Conservation (phyloP, 1,140 invertebrate genomes). For the Drosophila miranda region DNA sequence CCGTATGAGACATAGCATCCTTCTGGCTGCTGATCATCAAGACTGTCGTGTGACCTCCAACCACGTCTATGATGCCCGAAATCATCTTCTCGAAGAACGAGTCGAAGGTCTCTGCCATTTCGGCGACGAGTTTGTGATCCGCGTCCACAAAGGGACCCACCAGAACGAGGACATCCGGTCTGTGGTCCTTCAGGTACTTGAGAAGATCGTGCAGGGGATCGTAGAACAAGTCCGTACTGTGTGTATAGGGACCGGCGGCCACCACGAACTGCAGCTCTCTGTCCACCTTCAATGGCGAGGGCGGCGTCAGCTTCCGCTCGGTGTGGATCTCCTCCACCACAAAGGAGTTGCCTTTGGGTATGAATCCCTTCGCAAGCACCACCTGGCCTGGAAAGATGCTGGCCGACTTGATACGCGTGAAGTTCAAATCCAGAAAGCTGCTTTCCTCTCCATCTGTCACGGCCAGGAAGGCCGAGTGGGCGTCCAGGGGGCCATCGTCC, state of each 20-base stretch:
- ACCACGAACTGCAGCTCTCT: slow-evolving; percentile 88
- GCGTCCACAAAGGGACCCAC: slow-evolving; percentile 92
- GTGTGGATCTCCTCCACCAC: slow-evolving; percentile 86
- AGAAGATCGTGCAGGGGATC: slow-evolving; percentile 92
- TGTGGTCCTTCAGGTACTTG: slow-evolving; percentile 86
- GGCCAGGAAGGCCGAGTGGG: slow-evolving; percentile 87
- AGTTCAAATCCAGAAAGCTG: slow-evolving; percentile 84
- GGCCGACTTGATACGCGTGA: slow-evolving; percentile 86
- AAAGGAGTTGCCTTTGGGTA: slow-evolving; percentile 87
- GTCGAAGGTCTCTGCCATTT: slow-evolving; percentile 86
- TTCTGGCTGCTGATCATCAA: slow-evolving; percentile 88
- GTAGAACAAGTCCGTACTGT: slow-evolving; percentile 89
- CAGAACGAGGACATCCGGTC: slow-evolving; percentile 91
- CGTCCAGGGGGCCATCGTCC: slow-evolving; percentile 87
- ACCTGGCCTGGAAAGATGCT: slow-evolving; percentile 94
- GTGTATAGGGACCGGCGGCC: slow-evolving; percentile 92
- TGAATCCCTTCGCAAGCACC: slow-evolving; percentile 88
- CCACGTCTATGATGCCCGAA: slow-evolving; percentile 84
- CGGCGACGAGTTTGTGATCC: slow-evolving; percentile 85
- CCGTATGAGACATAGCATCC: slow-evolving; percentile 89
- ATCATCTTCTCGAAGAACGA: slow-evolving; percentile 88
- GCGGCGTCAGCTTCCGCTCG: slow-evolving; percentile 76
- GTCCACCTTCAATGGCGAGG: slow-evolving; percentile 69
- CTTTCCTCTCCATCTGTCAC: slow-evolving; percentile 84
- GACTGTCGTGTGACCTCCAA: slow-evolving; percentile 76